A percentile compares a stretch with the other conserved stretches of the same genome.
phyloP scores from a whole-genome alignment of 2,113 vertebrate species.

The Rafetus swinhoei region DNA sequence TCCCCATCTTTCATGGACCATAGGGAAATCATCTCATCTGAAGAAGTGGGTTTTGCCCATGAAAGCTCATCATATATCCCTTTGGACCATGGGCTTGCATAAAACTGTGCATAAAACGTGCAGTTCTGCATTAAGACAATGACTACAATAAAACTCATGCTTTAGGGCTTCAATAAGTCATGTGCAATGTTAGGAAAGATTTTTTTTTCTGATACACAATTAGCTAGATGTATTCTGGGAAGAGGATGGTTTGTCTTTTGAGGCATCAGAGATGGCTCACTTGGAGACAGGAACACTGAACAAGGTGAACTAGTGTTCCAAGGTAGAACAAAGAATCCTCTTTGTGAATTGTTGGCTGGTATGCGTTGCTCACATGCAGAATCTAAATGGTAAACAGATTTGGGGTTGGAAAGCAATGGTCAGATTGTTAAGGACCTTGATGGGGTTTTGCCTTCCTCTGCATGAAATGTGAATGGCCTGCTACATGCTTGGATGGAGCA shows the following conservation, averaged over 20 bases:
- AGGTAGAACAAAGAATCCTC: not conserved
- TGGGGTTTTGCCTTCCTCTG: not conserved
- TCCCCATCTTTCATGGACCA: not conserved
- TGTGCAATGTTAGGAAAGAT: not conserved
- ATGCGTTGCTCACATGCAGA: not conserved
- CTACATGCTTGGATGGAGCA: not conserved
- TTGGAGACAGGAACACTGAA: not conserved
- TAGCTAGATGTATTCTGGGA: not conserved
- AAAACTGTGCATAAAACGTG: not conserved
- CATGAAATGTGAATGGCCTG: not conserved
- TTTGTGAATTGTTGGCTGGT: not conserved
- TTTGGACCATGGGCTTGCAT: not conserved
- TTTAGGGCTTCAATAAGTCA: not conserved
- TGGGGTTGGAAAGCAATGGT: not conserved
- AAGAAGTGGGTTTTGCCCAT: too few species aligned
- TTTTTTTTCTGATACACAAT: not conserved
- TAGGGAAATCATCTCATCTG: too few species aligned
- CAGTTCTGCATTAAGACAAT: not conserved
- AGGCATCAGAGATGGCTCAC: not conserved
- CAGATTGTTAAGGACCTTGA: not conserved
- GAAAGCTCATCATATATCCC: too few species aligned
- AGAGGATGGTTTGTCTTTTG: not conserved
- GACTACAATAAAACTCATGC: not conserved
- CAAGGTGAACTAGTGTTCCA: not conserved
- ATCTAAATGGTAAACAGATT: not conserved